Evolutionary conservation across 2,888 invertebrate genomes (phyloP).

Genomic region (Clistopyga incitator): DNA sequence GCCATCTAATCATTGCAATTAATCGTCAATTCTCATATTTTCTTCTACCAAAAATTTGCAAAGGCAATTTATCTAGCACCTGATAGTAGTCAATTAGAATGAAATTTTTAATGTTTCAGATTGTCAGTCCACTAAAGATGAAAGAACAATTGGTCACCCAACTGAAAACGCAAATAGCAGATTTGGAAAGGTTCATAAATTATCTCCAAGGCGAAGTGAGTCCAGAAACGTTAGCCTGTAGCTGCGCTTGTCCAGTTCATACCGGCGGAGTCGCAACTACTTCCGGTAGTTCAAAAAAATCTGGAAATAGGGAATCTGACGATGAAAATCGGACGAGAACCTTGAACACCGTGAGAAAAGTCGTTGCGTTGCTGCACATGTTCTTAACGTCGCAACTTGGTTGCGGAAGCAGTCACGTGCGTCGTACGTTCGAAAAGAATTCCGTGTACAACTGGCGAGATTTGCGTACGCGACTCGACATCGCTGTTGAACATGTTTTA

Average conservation of each 20-base stretch:
- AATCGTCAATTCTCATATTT: neutral
- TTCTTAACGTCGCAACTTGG: constrained; percentile 96
- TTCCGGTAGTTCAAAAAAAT: constrained; percentile 74
- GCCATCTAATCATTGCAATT: neutral
- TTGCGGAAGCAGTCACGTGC: constrained; percentile 90
- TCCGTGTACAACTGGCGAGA: constrained; percentile 98
- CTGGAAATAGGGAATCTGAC: constrained; percentile 72
- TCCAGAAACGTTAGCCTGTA: constrained; percentile 85
- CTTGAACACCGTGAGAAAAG: constrained; percentile 93
- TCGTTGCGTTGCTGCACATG: constrained; percentile 95
- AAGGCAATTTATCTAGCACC: neutral
- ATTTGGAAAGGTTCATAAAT: constrained; percentile 98
- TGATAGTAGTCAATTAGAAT: neutral
- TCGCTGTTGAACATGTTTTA: constrained; percentile 91
- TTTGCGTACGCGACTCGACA: constrained; percentile 95
- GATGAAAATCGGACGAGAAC: constrained; percentile 86
- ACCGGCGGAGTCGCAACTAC: constrained; percentile 75
- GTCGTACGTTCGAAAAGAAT: constrained; percentile 93
- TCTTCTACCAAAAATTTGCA: neutral
- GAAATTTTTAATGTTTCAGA: constrained; percentile 83
- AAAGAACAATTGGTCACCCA: constrained; percentile 98
- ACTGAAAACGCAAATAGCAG: constrained; percentile 97
- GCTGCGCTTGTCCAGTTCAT: constrained; percentile 84
- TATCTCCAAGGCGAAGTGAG: constrained; percentile 93
- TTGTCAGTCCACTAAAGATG: constrained; percentile 97